Evolutionary conservation across 2,113 vertebrate genomes (phyloP), one percentile per base, ranked within the genome.

Genomic region (Danionella cerebrum): DNA sequence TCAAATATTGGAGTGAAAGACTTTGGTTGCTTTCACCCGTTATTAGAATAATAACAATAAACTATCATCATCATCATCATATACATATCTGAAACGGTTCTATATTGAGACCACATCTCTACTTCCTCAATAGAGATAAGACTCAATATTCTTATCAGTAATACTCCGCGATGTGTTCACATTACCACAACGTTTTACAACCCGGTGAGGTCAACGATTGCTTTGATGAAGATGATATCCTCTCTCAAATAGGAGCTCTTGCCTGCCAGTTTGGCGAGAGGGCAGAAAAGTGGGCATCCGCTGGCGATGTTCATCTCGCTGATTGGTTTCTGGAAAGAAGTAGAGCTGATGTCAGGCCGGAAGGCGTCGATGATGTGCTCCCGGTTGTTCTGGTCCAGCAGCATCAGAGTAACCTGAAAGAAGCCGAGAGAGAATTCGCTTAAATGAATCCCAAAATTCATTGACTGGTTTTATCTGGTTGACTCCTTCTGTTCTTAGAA

Each of bases 291-390:
- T 0, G 96, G 96, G 55, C 96, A 99, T 76, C 96, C 96, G 0
- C 96, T 98, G 71, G 96, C 96, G 0, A 99, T 94, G 85, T 99
- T 99, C 95, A 98, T 98, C 70, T 98, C 96, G 0, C 89, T 91
- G 75, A 96, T 83, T 0, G 96, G 96, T 21, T 94, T 83, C 86
- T 98, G 96, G 82, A 99, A 99, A 31, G 96, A 99, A 0, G 94
- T 95, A 1, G 96, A 98, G 0, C 88, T 91, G 64, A 95, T 89
- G 0, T 99, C 96, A 0, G 96, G 96, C 1, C 96, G 84, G 73
- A 99, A 99, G 71, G 96, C 96, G 0, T 99, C 96, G 0, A 99
- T 98, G 81, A 99, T 90, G 52, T 99, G 96, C 74, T 99, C 96
- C 19, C 95, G 84, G 82, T 94, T 93, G 79, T 93, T 96, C 88